These are phyloP conservation scores for Zaprionus tsacasi DNA, from an alignment of 1,140 invertebrate species.

Conservation along the genomic window DNA sequence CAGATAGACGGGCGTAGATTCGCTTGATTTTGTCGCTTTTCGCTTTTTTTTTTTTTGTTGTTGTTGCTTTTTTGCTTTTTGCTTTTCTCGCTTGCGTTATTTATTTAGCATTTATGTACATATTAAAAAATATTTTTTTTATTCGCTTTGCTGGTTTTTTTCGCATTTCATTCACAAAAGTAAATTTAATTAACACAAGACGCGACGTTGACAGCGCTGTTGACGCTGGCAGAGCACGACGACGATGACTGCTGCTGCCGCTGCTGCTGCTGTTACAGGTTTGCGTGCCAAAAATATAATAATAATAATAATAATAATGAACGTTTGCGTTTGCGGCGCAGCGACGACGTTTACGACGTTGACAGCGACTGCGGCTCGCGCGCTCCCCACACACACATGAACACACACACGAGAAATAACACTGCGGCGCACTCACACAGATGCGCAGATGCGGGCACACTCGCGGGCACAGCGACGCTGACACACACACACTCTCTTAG, in stretches of 20 bases:
- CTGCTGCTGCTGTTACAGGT: slow-evolving; percentile 44
- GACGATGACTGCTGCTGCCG: background rate
- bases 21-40: slow-evolving; percentile 30
- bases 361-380: slow-evolving; percentile 34
- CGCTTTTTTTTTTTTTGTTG: background rate
- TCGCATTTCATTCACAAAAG: slow-evolving; percentile 83
- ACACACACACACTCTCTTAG: slow-evolving; percentile 42
- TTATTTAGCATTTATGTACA: slow-evolving; percentile 78
- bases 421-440: slow-evolving; percentile 32
- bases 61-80: background rate
- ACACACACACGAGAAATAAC: slow-evolving; percentile 4
- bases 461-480: background rate
- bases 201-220: slow-evolving; percentile 42
- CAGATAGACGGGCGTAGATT: slow-evolving; percentile 33
- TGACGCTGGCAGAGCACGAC: slow-evolving; percentile 41
- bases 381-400: slow-evolving; percentile 29
- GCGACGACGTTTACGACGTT: slow-evolving; percentile 37
- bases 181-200: slow-evolving; percentile 83
- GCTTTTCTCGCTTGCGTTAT: slow-evolving; percentile 44
- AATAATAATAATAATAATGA: slow-evolving; percentile 37
- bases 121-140: slow-evolving; percentile 73
- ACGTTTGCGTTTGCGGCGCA: slow-evolving; percentile 42
- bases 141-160: slow-evolving; percentile 78
- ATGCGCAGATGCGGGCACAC: slow-evolving; percentile 29
- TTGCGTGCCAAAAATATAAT: slow-evolving; percentile 71